Base-by-base conservation (phyloP, 2,888 invertebrate species). In the Trissolcus japonicus region DNA sequence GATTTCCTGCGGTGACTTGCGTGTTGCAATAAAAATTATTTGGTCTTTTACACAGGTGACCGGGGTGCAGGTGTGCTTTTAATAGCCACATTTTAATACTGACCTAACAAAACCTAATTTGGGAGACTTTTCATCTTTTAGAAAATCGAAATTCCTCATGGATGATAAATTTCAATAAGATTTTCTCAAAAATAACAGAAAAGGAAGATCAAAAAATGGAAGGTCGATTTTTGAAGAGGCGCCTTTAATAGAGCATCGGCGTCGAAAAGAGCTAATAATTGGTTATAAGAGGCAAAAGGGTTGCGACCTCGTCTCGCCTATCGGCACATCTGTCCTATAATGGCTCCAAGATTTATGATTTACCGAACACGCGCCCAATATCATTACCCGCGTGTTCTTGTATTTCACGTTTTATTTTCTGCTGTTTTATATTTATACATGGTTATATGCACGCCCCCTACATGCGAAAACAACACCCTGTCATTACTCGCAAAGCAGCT, bases 271-370 rank as follows among this genome's bases (percentile, higher is more conserved):
- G 73, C 71, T 79, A 79, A 80, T 79, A 73, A 80, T 76, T 71
- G 79, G 79, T 79, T 81, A 62, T 63, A 57, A 62, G 68, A 76
- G 14, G 56, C 68, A 67, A 81, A 80, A 79, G 79, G 80, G 81
- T 81, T 80, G 80, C 59, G 76, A 78, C 73, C 79, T 66, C 77
- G 76, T 79, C 77, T 72, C 77, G 79, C 71, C 78, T 84, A 86
- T 86, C 86, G 84, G 83, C 84, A 83, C 87, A 88, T 88, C 87
- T 88, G 87, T 88, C 86, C 84, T 82, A 83, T 87, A 87, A 86
- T 86, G 83, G 84, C 81, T 78, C 65, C 76, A 82, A 83, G 85
- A 87, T 87, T 87, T 87, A 87, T 86, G 82, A 82, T 80, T 80
- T 75, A 59, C 67, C 80, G 62, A 83, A 84, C 86, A 84, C 85